A percentile compares a stretch with the other conserved stretches of the same genome.
Conservation (phyloP, 2,797 vertebrate genomes). For the Australoheros facetus region DNA sequence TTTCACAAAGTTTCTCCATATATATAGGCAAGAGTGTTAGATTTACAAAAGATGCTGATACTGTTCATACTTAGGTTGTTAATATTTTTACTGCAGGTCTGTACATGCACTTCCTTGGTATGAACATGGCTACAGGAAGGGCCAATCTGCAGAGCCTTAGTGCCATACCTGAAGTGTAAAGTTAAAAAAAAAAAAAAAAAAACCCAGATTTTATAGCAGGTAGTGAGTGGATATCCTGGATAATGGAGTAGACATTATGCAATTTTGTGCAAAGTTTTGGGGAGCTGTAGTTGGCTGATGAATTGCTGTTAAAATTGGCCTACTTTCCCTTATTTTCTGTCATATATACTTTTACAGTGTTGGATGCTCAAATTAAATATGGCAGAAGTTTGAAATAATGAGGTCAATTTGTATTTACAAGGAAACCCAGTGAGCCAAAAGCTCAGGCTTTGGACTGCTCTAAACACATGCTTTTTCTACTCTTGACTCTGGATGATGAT, state of each 20-base stretch:
- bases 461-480: not conserved
- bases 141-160: not conserved
- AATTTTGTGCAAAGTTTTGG: not conserved
- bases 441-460: not conserved
- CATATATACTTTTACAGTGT: not conserved
- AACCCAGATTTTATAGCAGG: not conserved
- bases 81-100: not conserved
- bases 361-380: not conserved
- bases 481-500: not conserved
- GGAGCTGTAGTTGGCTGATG: not conserved
- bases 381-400: not conserved
- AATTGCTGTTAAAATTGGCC: not conserved
- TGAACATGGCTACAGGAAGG: no score
- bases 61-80: not conserved
- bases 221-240: not conserved
- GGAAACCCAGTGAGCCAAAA: not conserved
- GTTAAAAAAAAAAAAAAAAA: not conserved
- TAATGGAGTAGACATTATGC: not conserved
- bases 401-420: not conserved
- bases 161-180: not conserved
- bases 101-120: no score
- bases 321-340: not conserved
- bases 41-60: not conserved
- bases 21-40: not conserved
- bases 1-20: not conserved